Conservation (phyloP, 1,140 invertebrate genomes). For the Penaeus japonicus region DNA sequence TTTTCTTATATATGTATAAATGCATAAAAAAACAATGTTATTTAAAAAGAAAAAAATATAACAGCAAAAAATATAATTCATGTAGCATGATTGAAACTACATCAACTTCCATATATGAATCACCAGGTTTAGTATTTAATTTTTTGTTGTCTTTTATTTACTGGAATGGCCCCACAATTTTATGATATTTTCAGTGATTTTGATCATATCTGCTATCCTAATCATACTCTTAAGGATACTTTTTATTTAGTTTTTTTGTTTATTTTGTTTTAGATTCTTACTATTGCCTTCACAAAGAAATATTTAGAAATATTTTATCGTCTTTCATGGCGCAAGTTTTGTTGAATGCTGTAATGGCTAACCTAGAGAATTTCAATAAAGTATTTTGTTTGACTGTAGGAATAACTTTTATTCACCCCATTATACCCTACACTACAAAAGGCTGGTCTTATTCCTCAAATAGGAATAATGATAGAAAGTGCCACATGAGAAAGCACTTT, state of each 20-base stretch:
- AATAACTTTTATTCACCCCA: background rate
- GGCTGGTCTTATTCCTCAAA: too few species aligned
- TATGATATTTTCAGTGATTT: slow-evolving; percentile 2
- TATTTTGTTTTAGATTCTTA: slow-evolving; percentile 34
- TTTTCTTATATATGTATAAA: too few species aligned
- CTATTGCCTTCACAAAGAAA: slow-evolving; percentile 50
- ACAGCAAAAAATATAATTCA: background rate
- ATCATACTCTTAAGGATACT: slow-evolving; percentile 29
- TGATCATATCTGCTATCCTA: slow-evolving; percentile 23
- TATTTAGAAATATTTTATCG: slow-evolving; percentile 49
- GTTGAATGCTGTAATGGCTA: slow-evolving; percentile 52
- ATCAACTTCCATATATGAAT: slow-evolving; percentile 31
- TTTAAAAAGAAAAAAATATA: background rate
- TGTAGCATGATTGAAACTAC: background rate
- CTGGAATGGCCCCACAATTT: slow-evolving; percentile 35
- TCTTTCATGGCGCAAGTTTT: slow-evolving; percentile 48
- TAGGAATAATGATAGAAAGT: too few species aligned
- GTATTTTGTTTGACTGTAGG: slow-evolving; percentile 55
- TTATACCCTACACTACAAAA: too few species aligned
- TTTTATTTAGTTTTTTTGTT: slow-evolving; percentile 6
- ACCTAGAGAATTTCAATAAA: slow-evolving; percentile 51
- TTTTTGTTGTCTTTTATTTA: slow-evolving; percentile 34
- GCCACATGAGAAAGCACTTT: too few species aligned
- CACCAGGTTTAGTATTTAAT: slow-evolving; percentile 26
- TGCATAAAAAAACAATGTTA: background rate